Base-by-base conservation (phyloP, 2,888 invertebrate genomes). In the Eremobia ochroleuca region DNA sequence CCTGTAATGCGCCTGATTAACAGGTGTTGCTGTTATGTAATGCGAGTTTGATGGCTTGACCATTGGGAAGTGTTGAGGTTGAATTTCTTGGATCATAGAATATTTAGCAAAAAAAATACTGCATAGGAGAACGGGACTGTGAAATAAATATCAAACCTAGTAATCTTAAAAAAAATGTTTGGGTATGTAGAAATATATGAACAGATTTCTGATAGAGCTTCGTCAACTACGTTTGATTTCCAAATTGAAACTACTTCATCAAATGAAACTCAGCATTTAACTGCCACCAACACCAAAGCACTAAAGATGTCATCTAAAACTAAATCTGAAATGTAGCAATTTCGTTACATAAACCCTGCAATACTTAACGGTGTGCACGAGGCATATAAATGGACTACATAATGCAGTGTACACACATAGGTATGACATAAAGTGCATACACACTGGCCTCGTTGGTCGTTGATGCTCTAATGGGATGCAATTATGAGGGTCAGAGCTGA, bases 1-100 rank as follows among this genome's bases (percentile, higher is more conserved):
- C 90, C 81, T 77, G 82, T 87, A 88, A 88, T 88, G 72, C 73
- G 81, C 21, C 92, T 92, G 92, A 94, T 95, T 94, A 94, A 90
- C 93, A 92, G 92, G 92, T 78, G 77, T 77, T 65, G 79, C 74
- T 78, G 85, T 87, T 85, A 82, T 69, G 75, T 87, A 87, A 85
- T 87, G 40, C 68, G 46, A 72, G 71, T 40, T 69, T 83, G 70
- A 43, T 71, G 59, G 72, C 69, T 70, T 73, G 62, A 73, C 77
- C 73, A 81, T 82, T 82, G 73, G 73, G 64, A 65, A 46, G 64
- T 59, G 49, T 64, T 46, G 37, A 40, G 11, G 61, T 55, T 58
- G 34, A 67, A 58, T 74, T 66, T 68, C 43, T 70, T 66, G 18
- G 34, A 76, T n/a, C 21, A 9, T 66, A 49, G 1, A 58, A 58